Evolutionary conservation across 2,797 vertebrate species (phyloP), one percentile per base, ranked within the genome.

Genomic region (Cirrhinus mrigala): DNA sequence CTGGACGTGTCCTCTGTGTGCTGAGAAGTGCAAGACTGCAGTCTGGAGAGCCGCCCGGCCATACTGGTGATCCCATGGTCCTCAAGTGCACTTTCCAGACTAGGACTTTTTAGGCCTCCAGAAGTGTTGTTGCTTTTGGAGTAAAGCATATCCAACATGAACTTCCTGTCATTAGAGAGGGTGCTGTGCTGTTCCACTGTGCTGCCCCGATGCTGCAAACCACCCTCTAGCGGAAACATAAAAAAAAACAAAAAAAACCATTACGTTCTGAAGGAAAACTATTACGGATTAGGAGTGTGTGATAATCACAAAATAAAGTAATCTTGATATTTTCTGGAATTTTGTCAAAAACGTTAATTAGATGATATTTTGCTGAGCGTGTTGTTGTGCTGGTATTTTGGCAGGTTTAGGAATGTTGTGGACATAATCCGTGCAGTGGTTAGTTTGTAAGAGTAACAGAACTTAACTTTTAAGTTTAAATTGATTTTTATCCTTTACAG

Each of bases 131-230:
- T 91, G 40, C 87, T 91, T 52, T 95, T 96, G 84, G 96, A 91
- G 10, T 94, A 97, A 0, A 96, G 93, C 95, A 95, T 96, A 90
- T 97, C 95, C 86, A 96, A 77, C 89, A 95, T 89, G 54, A 96
- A 96, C 92, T 93, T 96, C 86, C 90, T 94, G 87, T 96, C 94
- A 0, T 90, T 91, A 75, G 96, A 96, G 79, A 96, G 91, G 37
- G 95, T 92, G 88, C 91, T 92, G 87, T 90, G 89, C 71, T 93
- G 92, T 86, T 95, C 93, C 0, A 69, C 83, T 50, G 77, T 16
- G 6, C 94, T 94, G 87, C 87, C 85, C 46, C 82, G 91, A 1
- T 24, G 87, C 84, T 91, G 88, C 44, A 90, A 3, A 0, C 6
- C 1, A 62, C 88, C 88, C 48, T 90, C 94, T 91, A 87, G 27